Evolutionary conservation across 2,888 invertebrate species (phyloP).

Genomic region (Automeris io): DNA sequence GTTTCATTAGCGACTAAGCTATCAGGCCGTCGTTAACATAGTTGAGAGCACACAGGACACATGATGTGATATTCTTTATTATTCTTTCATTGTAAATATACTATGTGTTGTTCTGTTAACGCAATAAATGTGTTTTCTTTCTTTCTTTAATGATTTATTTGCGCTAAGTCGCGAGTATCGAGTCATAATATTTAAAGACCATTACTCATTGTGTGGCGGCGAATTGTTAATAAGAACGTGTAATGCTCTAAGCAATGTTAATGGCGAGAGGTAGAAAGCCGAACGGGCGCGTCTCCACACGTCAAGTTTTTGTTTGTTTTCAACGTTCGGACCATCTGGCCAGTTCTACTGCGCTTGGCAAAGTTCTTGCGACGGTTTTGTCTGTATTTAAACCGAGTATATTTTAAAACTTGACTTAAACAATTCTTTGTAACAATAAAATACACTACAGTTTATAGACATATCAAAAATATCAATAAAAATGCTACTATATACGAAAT

Average conservation of each 20-base stretch:
- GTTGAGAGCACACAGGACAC: no score
- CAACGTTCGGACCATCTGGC: neutral
- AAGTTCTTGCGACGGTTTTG: neutral
- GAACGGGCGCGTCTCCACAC: constrained; percentile 1
- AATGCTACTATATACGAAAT: neutral
- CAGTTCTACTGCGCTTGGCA: neutral
- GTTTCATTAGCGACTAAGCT: no score
- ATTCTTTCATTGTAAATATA: no score
- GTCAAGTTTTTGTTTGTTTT: neutral
- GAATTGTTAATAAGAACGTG: constrained; percentile 6
- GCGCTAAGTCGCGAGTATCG: no score
- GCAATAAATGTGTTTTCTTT: no score
- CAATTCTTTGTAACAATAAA: neutral
- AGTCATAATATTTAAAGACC: no score
- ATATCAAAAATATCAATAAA: neutral
- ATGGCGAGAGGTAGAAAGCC: constrained; percentile 22
- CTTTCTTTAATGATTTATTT: no score
- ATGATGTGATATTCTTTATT: no score
- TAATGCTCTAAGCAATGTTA: constrained; percentile 18
- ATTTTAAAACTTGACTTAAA: neutral
- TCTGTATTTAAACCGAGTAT: neutral
- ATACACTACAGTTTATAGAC: neutral
- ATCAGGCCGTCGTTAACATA: no score
- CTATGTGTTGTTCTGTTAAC: no score
- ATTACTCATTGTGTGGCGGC: neutral